phyloP scores from a whole-genome alignment of 1,140 invertebrate species.

The Maniola jurtina region DNA sequence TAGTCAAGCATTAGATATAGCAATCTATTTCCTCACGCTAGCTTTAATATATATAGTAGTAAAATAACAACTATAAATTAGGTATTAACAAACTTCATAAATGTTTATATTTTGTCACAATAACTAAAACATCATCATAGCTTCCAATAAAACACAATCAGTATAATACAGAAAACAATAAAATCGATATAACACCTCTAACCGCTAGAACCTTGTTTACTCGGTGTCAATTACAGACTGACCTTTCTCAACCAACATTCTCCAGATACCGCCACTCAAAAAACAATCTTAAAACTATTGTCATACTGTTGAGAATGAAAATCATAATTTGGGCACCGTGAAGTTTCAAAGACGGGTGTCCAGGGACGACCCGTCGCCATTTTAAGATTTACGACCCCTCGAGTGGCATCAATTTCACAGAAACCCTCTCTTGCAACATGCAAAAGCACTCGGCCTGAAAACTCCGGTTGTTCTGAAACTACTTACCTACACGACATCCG shows the following conservation, averaged over 20 bases:
- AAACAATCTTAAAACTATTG: slow-evolving; percentile 3
- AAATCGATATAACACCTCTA: background rate
- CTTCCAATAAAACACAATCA: background rate
- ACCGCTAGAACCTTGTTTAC: slow-evolving; percentile 14
- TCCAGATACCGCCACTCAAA: background rate
- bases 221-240: slow-evolving; percentile 15
- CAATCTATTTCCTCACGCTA: no score
- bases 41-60: no score
- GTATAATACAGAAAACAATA: slow-evolving; percentile 5
- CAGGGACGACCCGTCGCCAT: slow-evolving; percentile 50
- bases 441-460: slow-evolving; percentile 66
- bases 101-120: no score
- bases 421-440: slow-evolving; percentile 64
- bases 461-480: slow-evolving; percentile 46
- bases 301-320: slow-evolving; percentile 25
- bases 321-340: slow-evolving; percentile 7
- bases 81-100: no score
- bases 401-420: slow-evolving; percentile 59
- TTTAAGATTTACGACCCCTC: slow-evolving; percentile 59
- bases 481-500: slow-evolving; percentile 40
- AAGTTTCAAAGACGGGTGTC: slow-evolving; percentile 37
- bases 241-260: slow-evolving; percentile 12
- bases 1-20: no score
- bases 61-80: no score
- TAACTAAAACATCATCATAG: background rate